phyloP scores from a whole-genome alignment of 1,140 invertebrate species.

The Sitophilus oryzae region DNA sequence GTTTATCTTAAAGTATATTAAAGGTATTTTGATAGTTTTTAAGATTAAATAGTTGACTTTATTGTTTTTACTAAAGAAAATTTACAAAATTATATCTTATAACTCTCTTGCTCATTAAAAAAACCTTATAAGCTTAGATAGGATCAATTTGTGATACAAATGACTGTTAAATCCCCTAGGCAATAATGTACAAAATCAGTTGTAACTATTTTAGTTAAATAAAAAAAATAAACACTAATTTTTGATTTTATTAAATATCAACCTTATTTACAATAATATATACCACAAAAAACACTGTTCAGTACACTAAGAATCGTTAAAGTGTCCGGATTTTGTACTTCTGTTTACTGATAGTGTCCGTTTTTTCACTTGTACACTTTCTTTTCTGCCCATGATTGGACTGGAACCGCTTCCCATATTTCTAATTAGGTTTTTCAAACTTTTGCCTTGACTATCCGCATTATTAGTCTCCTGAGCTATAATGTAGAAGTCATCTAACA shows the following conservation, averaged over 20 bases:
- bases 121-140: background rate
- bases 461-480: conserved; percentile 69
- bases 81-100: too few relatives aligned
- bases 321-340: conserved; percentile 15
- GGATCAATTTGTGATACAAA: conserved; percentile 8
- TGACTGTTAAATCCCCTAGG: background rate
- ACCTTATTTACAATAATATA: too few relatives aligned
- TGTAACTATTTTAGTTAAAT: conserved; percentile 11
- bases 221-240: conserved; percentile 6
- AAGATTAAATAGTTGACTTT: too few relatives aligned
- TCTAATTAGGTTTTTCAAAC: conserved; percentile 67
- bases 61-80: too few relatives aligned
- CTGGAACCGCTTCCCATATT: conserved; percentile 74
- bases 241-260: conserved; percentile 4
- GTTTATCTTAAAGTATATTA: too few relatives aligned
- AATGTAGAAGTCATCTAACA: conserved; percentile 90
- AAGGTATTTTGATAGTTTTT: too few relatives aligned
- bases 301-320: conserved; percentile 12
- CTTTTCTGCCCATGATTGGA: conserved; percentile 69
- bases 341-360: conserved; percentile 18
- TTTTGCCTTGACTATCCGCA: conserved; percentile 59
- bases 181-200: conserved; percentile 14
- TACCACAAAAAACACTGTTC: too few relatives aligned
- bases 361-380: conserved; percentile 42
- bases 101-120: background rate